Base-by-base conservation (phyloP, 2,888 invertebrate genomes). In the Eupithecia dodoneata region DNA sequence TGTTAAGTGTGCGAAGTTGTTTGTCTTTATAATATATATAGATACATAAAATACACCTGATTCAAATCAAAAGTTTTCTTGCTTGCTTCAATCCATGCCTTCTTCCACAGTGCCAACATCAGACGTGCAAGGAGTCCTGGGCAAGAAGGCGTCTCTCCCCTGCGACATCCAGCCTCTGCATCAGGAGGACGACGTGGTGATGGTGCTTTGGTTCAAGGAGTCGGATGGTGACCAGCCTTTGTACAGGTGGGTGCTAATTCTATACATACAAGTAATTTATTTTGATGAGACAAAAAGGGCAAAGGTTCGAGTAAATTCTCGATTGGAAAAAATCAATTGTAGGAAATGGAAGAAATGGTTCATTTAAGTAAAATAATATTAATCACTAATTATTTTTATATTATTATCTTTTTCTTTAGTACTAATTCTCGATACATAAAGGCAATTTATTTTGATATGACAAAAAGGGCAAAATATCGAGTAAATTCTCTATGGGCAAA, bases 171-270 rank as follows among this genome's bases (percentile, higher is more conserved):
- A 97, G 84, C 97, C 98, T 10, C 95, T 96, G 82, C 97, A 97
- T 86, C 96, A 97, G 75, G 97, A 97, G 86, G 98, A 98, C 92
- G 96, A 97, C 45, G 98, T 98, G 75, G 97, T 97, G 87, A 98
- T 98, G 98, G 98, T 98, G 83, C 96, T 98, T 59, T 98, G 98
- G 98, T 98, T 98, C 93, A 97, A 97, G 87, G 98, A 98, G 90
- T 96, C 97, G 65, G 97, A 97, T 83, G 97, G 97, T 52, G 98
- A 98, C 87, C 98, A 98, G 89, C 98, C 98, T 45, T 95, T 98
- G 80, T 98, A 98, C 95, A 98, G 98, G 98, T 98, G 83, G 18
- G n/a, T n/a, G 10, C 15, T 52, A n/a, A 2, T 49, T 49, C 4
- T 49, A 13, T 12, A 47, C 10, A 30, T 30, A 30, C 30, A 30